A percentile compares a stretch with the other conserved stretches of the same genome.
phyloP scores from a whole-genome alignment of 2,888 invertebrate species.

The Scaptomyza reducta region DNA sequence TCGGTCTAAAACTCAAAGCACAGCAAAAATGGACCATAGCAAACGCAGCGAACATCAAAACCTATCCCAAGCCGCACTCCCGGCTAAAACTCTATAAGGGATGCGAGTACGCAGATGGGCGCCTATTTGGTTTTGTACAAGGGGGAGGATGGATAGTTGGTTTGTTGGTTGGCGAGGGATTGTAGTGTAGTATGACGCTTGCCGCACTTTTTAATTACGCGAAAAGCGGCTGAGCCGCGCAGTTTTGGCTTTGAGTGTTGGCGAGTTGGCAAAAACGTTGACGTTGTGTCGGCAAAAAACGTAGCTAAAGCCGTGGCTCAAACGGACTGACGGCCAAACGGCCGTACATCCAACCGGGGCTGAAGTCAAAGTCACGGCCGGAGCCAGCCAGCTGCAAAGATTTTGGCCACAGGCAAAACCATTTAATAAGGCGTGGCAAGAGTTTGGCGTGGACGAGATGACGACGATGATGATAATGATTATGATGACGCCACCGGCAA shows the following conservation, averaged over 20 bases:
- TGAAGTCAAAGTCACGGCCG: slow-evolving; percentile 56
- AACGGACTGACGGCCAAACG: slow-evolving; percentile 19
- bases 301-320: slow-evolving; percentile 24
- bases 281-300: slow-evolving; percentile 46
- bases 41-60: slow-evolving; percentile 9
- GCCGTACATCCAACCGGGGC: slow-evolving; percentile 7
- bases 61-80: not conserved
- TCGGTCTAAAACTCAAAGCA: slow-evolving; percentile 74
- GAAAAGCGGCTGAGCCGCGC: slow-evolving; percentile 79
- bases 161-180: too few species aligned
- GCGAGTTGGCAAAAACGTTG: slow-evolving; percentile 43
- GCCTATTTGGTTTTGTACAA: slow-evolving; percentile 31
- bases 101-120: slow-evolving; percentile 55
- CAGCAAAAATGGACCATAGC: slow-evolving; percentile 67
- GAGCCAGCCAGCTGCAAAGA: slow-evolving; percentile 57
- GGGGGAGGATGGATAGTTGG: too few species aligned
- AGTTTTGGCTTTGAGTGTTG: slow-evolving; percentile 69
- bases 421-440: slow-evolving; percentile 66
- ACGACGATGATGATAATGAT: not conserved
- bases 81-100: slow-evolving; percentile 53
- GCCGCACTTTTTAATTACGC: slow-evolving; percentile 79
- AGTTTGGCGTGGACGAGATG: slow-evolving; percentile 10
- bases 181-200: slow-evolving; percentile 40
- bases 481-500: slow-evolving; percentile 4
- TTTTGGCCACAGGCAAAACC: slow-evolving; percentile 65